Evolutionary conservation across 2,113 vertebrate species (phyloP).

Genomic region (Plotosus lineatus): DNA sequence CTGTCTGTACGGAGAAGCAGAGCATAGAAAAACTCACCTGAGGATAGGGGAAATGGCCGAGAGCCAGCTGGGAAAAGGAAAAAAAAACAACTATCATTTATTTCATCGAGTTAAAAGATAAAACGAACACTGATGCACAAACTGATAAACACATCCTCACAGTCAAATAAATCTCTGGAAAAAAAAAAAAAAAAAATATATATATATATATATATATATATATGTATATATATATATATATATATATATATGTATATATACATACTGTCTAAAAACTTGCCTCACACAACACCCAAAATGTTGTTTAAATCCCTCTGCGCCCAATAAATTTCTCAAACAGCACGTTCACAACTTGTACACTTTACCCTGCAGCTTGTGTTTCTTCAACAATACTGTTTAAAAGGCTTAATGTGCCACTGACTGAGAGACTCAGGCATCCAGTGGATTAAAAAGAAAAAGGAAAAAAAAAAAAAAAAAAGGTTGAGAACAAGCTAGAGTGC

Average conservation of each 20-base stretch:
- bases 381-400: constrained; percentile 28
- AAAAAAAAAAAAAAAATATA: no score
- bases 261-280: background rate
- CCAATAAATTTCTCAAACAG: background rate
- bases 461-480: constrained; percentile 30
- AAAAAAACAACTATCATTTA: constrained; percentile 65
- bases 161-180: background rate
- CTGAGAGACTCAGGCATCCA: constrained; percentile 3
- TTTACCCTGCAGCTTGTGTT: constrained; percentile 8
- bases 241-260: no score
- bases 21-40: constrained; percentile 82
- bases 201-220: no score
- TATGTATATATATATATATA: no score
- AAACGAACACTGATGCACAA: background rate
- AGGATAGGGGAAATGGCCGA: constrained; percentile 98
- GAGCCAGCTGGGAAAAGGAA: constrained; percentile 85
- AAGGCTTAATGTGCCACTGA: constrained; percentile 35
- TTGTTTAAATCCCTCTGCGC: background rate
- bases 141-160: background rate
- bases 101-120: constrained; percentile 46
- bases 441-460: constrained; percentile 45
- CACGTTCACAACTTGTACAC: background rate
- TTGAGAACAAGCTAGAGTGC: constrained; percentile 51
- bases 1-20: background rate
- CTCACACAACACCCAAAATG: background rate